These are phyloP conservation scores for Yasuhikotakia modesta DNA, from an alignment of 2,797 vertebrate species.

Conservation along the genomic window DNA sequence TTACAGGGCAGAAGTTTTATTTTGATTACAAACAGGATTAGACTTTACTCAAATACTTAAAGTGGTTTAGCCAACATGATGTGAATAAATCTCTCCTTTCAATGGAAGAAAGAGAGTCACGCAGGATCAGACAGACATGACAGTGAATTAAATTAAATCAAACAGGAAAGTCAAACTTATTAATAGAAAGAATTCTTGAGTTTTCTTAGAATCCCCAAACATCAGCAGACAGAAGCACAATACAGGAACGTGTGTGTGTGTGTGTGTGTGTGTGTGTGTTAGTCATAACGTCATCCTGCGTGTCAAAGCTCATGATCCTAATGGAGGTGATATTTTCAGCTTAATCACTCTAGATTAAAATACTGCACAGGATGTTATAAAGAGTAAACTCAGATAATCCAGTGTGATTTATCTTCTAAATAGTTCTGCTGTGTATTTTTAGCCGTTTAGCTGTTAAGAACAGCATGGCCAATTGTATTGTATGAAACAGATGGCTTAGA, in stretches of 20 bases:
- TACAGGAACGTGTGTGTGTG: constrained; percentile 26
- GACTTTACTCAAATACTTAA: background rate
- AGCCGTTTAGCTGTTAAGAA: constrained; percentile 8
- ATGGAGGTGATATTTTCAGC: constrained; percentile 12
- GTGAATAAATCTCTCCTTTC: background rate
- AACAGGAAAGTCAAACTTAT: background rate
- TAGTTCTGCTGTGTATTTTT: constrained; percentile 3
- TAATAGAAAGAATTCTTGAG: background rate
- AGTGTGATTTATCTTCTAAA: constrained; percentile 13
- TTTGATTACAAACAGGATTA: background rate
- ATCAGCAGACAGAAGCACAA: background rate
- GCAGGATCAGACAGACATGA: too few species aligned
- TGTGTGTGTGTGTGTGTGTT: too few species aligned
- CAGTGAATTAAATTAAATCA: background rate
- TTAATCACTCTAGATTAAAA: constrained; percentile 15
- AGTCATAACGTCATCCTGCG: constrained; percentile 5
- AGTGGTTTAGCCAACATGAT: background rate
- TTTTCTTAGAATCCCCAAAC: background rate
- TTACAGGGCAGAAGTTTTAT: constrained; percentile 38
- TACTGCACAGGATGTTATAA: background rate
- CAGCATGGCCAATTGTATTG: constrained; percentile 2
- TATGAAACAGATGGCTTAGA: background rate
- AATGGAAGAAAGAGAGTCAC: too few species aligned
- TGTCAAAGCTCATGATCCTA: constrained; percentile 19
- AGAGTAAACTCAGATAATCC: constrained; percentile 11